Conservation (phyloP, 1,140 invertebrate species). For the Sarcophaga bullata region DNA sequence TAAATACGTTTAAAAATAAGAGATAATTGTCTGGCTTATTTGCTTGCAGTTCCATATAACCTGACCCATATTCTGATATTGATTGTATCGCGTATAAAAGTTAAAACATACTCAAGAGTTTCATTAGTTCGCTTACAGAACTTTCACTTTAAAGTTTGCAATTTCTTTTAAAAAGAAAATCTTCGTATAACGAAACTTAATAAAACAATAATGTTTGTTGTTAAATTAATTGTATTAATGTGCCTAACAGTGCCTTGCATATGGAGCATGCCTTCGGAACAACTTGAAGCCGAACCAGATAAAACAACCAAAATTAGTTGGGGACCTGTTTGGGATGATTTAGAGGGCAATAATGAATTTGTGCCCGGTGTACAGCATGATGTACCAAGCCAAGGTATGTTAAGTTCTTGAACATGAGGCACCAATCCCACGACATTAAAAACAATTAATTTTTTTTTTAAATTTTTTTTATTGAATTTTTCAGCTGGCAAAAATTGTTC, state of each 20-base stretch:
- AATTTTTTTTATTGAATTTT: too few relatives aligned
- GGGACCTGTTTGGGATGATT: constrained; percentile 33
- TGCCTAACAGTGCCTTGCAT: background rate
- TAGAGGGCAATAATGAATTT: constrained; percentile 18
- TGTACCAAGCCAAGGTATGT: background rate
- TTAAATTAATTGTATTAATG: background rate
- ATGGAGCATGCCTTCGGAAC: too few relatives aligned
- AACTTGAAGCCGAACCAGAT: too few relatives aligned
- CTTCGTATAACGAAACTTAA: too few relatives aligned
- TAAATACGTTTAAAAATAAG: too few relatives aligned
- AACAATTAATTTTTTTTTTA: background rate
- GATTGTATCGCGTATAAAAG: background rate
- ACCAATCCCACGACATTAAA: background rate
- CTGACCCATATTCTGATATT: background rate
- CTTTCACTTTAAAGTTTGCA: background rate
- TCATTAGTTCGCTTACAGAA: background rate
- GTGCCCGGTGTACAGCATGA: background rate
- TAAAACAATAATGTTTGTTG: background rate
- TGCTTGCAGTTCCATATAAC: too few relatives aligned
- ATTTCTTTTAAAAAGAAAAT: too few relatives aligned
- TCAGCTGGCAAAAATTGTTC: background rate
- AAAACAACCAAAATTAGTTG: constrained; percentile 24
- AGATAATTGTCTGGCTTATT: too few relatives aligned
- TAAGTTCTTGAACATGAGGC: background rate
- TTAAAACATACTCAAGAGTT: background rate